These are phyloP conservation scores for Atta cephalotes DNA, from an alignment of 1,140 invertebrate species.

Conservation along the genomic window DNA sequence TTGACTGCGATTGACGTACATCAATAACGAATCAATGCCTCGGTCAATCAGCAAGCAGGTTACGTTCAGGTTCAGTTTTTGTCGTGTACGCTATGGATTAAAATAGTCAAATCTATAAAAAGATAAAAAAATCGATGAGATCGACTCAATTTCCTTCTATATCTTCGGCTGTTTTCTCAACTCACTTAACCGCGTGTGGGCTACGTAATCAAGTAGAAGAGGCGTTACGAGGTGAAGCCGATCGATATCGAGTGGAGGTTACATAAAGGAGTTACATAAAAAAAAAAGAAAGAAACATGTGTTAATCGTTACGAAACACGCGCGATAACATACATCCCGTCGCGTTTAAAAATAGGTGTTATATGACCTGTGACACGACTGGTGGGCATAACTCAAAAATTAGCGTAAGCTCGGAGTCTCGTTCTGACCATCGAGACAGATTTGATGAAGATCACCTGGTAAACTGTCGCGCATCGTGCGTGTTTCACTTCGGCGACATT, in stretches of 20 bases:
- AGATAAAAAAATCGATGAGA: slow-evolving; percentile 53
- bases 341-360: slow-evolving; percentile 39
- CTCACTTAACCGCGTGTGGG: slow-evolving; percentile 50
- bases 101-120: slow-evolving; percentile 9
- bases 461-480: slow-evolving; percentile 10
- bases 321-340: slow-evolving; percentile 51
- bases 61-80: too few relatives aligned
- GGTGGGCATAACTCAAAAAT: slow-evolving; percentile 63
- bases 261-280: slow-evolving; percentile 3
- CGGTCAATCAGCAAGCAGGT: not conserved
- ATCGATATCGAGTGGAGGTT: slow-evolving; percentile 66
- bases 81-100: not conserved
- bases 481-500: slow-evolving; percentile 15
- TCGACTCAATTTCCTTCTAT: slow-evolving; percentile 56
- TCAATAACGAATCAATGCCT: not conserved
- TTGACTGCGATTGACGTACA: not conserved
- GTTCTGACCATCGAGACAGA: slow-evolving; percentile 32
- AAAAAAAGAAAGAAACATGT: slow-evolving; percentile 61
- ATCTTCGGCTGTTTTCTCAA: slow-evolving; percentile 58
- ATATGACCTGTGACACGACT: slow-evolving; percentile 27
- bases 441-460: slow-evolving; percentile 57
- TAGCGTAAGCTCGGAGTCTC: slow-evolving; percentile 19
- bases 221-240: slow-evolving; percentile 27
- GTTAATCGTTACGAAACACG: slow-evolving; percentile 70
- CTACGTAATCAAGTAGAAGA: slow-evolving; percentile 64